phyloP scores from a whole-genome alignment of 2,797 vertebrate genomes.

The Eulemur rubriventer region DNA sequence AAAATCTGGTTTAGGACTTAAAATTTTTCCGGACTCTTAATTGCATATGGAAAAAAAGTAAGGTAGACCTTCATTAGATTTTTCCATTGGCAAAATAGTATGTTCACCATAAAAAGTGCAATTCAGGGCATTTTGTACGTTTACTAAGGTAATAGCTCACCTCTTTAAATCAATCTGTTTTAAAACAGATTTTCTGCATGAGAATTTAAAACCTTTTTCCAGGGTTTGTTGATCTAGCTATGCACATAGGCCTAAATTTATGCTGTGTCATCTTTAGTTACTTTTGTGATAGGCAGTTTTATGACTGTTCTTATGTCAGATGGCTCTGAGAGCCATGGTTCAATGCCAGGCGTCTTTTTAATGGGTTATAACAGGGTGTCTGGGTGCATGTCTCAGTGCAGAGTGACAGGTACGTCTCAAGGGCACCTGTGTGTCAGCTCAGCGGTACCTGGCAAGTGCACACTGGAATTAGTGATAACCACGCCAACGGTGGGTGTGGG shows the following conservation, averaged over 20 bases:
- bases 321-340: neutral
- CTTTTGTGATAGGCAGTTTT: neutral
- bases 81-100: neutral
- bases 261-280: neutral
- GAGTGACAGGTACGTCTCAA: no score
- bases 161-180: neutral
- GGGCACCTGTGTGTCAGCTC: neutral
- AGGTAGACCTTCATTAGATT: neutral
- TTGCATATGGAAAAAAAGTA: neutral
- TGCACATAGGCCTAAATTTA: neutral
- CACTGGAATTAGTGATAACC: neutral
- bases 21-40: neutral
- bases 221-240: neutral
- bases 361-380: neutral
- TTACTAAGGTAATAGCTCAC: neutral
- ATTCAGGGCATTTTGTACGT: neutral
- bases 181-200: neutral
- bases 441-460: neutral
- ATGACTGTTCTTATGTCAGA: neutral
- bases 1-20: neutral
- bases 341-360: neutral
- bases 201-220: neutral
- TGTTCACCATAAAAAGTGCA: neutral
- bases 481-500: neutral
- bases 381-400: no score